These are phyloP conservation scores for Istiophorus platypterus DNA, from an alignment of 2,113 vertebrate genomes.

Conservation along the genomic window DNA sequence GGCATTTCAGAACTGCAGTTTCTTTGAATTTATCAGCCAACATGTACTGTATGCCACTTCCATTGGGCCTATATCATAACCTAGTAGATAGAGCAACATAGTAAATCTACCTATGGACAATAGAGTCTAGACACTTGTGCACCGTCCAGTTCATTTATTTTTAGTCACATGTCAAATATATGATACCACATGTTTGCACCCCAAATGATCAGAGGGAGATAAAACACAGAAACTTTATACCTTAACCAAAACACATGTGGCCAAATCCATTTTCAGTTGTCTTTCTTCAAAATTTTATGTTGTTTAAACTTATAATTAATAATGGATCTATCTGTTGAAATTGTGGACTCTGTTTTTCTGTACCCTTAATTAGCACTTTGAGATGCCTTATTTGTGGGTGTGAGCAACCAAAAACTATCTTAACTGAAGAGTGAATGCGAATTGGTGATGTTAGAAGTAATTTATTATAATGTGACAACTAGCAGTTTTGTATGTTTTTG, in stretches of 20 bases:
- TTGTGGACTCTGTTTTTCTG: no score
- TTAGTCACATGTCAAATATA: neutral
- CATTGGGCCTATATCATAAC: no score
- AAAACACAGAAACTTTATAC: neutral
- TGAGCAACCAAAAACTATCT: neutral
- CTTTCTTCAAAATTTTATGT: neutral
- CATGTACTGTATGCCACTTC: no score
- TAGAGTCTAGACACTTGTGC: neutral
- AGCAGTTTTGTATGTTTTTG: neutral
- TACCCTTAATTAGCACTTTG: neutral
- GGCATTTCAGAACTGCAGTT: no score
- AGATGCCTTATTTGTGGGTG: neutral
- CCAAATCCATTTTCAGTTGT: neutral
- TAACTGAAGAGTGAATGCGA: neutral
- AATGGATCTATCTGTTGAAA: neutral
- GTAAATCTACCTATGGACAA: no score
- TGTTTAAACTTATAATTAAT: neutral
- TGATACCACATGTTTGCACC: no score
- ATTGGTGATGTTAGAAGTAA: neutral
- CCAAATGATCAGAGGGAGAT: neutral
- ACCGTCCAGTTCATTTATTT: neutral
- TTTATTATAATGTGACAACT: neutral
- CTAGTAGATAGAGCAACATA: neutral
- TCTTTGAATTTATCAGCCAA: no score
- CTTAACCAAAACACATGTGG: neutral